A percentile compares a stretch with the other conserved stretches of the same genome.
phyloP scores from a whole-genome alignment of 2,113 vertebrate genomes.

The Egretta garzetta region DNA sequence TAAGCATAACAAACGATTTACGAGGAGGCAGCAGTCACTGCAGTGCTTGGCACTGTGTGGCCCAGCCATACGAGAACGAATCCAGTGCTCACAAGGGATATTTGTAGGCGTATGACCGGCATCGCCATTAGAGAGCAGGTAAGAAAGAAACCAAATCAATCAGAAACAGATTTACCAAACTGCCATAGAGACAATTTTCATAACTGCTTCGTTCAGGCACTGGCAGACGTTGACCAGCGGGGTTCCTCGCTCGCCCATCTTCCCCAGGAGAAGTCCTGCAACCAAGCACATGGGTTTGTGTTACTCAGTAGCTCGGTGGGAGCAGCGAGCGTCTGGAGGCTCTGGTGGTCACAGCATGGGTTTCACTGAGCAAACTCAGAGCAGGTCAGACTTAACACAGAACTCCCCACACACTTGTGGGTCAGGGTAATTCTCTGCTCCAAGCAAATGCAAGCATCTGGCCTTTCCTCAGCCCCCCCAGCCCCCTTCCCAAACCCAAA shows the following conservation, averaged over 20 bases:
- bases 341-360: background rate
- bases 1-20: too few relatives aligned
- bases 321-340: accelerated
- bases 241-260: constrained; percentile 85
- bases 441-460: background rate
- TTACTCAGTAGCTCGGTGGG: accelerated
- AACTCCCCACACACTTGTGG: accelerated
- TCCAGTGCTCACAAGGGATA: background rate
- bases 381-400: background rate
- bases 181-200: constrained; percentile 89
- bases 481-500: background rate
- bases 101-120: accelerated
- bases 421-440: background rate
- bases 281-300: background rate
- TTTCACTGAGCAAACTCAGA: background rate
- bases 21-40: background rate
- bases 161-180: constrained; percentile 78
- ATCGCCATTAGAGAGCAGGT: background rate
- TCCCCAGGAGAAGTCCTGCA: constrained; percentile 84
- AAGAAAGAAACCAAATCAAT: background rate
- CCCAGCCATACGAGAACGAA: accelerated
- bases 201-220: constrained; percentile 89
- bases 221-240: constrained; percentile 87
- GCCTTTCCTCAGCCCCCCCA: background rate
- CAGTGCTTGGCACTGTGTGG: background rate